Percentiles rank a stretch among this genome's conserved stretches.
Evolutionary conservation across 2,113 vertebrate species (phyloP).

Genomic region (Grantiella picta): DNA sequence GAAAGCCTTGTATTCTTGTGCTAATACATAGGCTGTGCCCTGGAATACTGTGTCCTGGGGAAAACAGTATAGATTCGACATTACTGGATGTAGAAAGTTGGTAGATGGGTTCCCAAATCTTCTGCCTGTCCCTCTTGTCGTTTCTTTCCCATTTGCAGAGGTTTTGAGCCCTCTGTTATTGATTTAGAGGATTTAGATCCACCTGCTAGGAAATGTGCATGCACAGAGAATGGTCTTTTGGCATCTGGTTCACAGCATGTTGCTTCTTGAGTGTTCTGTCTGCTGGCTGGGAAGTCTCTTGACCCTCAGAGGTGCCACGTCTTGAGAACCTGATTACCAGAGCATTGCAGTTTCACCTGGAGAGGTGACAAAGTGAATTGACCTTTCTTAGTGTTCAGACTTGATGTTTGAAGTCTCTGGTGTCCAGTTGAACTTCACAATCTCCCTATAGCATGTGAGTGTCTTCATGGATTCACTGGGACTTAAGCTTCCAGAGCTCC

Average conservation of each 20-base stretch:
- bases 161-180: background rate
- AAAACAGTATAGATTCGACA: background rate
- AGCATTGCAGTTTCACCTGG: background rate
- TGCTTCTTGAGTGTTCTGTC: background rate
- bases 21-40: background rate
- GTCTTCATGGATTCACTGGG: background rate
- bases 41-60: background rate
- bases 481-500: background rate
- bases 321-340: background rate
- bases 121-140: background rate
- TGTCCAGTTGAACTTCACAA: background rate
- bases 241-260: background rate
- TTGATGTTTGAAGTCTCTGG: background rate
- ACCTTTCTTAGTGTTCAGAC: background rate
- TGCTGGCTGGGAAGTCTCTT: background rate
- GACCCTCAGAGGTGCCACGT: background rate
- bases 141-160: background rate
- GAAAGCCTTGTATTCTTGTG: background rate
- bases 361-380: background rate
- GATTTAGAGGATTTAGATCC: background rate
- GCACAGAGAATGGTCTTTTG: background rate
- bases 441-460: background rate
- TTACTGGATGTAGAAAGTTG: background rate
- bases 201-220: background rate
- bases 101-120: background rate